phyloP scores from a whole-genome alignment of 2,888 invertebrate species.

The Andrena camellia region DNA sequence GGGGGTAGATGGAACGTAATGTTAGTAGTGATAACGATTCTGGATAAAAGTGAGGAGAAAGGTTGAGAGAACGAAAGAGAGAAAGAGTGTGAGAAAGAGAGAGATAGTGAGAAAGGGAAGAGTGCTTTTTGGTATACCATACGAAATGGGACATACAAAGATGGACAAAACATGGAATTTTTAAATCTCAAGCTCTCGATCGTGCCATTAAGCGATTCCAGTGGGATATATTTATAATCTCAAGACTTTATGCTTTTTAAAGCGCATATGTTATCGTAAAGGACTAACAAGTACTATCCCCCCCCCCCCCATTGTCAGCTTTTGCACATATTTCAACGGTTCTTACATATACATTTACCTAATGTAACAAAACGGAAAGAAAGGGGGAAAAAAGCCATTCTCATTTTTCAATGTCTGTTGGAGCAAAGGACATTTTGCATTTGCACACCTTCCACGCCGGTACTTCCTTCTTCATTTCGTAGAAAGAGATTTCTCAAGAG shows the following conservation, averaged over 20 bases:
- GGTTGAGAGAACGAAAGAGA: slow-evolving; percentile 26
- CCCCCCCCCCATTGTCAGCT: slow-evolving; percentile 66
- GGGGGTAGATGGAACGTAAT: slow-evolving; percentile 11
- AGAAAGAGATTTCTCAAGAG: slow-evolving; percentile 54
- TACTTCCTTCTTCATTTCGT: slow-evolving; percentile 68
- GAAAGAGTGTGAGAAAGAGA: slow-evolving; percentile 16
- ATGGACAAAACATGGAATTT: slow-evolving; percentile 35
- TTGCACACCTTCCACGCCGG: slow-evolving; percentile 73
- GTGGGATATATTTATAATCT: slow-evolving; percentile 69
- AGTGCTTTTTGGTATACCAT: slow-evolving; percentile 19
- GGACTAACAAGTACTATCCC: slow-evolving; percentile 60
- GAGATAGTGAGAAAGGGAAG: slow-evolving; percentile 20
- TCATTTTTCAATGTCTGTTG: slow-evolving; percentile 57
- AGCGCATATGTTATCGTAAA: slow-evolving; percentile 68
- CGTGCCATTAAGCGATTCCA: slow-evolving; percentile 70
- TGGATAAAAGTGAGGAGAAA: not conserved
- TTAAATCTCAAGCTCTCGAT: slow-evolving; percentile 66
- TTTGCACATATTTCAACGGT: slow-evolving; percentile 74
- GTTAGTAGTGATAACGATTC: slow-evolving; percentile 12
- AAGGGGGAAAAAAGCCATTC: slow-evolving; percentile 37
- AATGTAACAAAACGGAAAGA: slow-evolving; percentile 61
- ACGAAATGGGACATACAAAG: slow-evolving; percentile 32
- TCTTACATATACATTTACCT: slow-evolving; percentile 75
- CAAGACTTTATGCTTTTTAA: slow-evolving; percentile 71
- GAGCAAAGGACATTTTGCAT: slow-evolving; percentile 48